phyloP scores from a whole-genome alignment of 2,113 vertebrate species.

The Formicarius rufipectus region DNA sequence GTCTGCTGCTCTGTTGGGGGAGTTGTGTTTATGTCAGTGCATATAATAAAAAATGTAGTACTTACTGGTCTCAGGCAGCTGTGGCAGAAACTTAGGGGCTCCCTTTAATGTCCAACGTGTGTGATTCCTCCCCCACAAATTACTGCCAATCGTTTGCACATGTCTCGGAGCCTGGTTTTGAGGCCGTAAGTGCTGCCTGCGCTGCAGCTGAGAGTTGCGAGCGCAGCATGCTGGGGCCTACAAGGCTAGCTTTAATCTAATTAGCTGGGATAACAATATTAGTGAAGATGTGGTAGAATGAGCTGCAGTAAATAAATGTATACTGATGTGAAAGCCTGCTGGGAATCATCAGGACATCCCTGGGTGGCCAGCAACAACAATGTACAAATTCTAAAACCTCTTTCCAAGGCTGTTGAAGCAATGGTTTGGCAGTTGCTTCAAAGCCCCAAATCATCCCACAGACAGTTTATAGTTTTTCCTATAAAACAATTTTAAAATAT shows the following conservation, averaged over 20 bases:
- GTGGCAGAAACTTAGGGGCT: not conserved
- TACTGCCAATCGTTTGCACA: fast-evolving
- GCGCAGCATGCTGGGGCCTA: not conserved
- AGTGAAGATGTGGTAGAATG: not conserved
- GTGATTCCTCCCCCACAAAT: not conserved
- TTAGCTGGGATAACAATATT: not conserved
- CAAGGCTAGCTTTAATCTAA: not conserved
- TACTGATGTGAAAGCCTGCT: slow-evolving; percentile 20
- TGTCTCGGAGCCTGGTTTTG: not conserved
- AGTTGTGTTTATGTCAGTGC: not conserved
- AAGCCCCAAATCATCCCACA: not conserved
- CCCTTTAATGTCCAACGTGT: not conserved
- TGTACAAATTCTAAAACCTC: not conserved
- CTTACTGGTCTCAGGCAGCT: not conserved
- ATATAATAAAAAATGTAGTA: not conserved
- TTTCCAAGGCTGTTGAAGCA: not conserved
- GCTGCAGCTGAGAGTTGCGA: not conserved
- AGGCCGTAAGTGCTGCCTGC: not conserved
- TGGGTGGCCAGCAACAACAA: not conserved
- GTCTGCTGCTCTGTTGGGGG: not conserved
- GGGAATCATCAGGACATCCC: not conserved
- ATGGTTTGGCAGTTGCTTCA: not conserved
- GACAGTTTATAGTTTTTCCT: not conserved
- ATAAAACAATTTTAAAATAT: not conserved
- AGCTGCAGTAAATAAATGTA: slow-evolving; percentile 8